Evolutionary conservation across 2,888 invertebrate species (phyloP), one percentile per base, ranked within the genome.

Genomic region (Bombylius discolor): DNA sequence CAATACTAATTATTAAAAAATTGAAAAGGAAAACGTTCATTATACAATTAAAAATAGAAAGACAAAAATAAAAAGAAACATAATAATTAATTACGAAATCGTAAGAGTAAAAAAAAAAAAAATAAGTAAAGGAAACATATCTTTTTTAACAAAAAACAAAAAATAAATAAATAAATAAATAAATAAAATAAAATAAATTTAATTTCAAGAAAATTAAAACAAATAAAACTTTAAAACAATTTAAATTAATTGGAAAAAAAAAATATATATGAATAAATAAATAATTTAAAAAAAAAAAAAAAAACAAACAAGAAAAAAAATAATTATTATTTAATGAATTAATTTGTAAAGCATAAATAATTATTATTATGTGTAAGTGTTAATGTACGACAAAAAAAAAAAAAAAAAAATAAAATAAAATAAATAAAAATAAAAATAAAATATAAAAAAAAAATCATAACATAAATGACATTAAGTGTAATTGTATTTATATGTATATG

Each of bases 401-500:
- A 42, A 42, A 42, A 42, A 2, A 42, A 42, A 5, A 42, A 42
- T 1, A 42, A 42, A 42, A 42, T 1, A 1, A 11, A 42, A 42
- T 5, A 42, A 42, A 7, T 5, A 42, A 42, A 11, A 8, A 42
- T 11, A 42, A 42, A 42, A 36, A 8, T 5, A 36, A 36, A 5
- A 36, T 36, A 36, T 8, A 36, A 7, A 7, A 7, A 34, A 34
- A 4, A 36, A 36, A 7, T 7, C 34, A 36, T 36, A 36, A 36
- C 5, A 36, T 36, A 36, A 36, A 36, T 36, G 5, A 44, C 6
- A 23, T 31, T 31, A 31, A 47, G 12, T 49, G 32, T 49, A 49
- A 39, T 31, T 49, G 39, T 49, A 49, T 49, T 39, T 49, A 36
- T 49, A 49, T 49, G 39, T 49, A 49, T 49, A 49, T 49, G 39